phyloP scores from a whole-genome alignment of 2,797 vertebrate genomes.

The Picus viridis region DNA sequence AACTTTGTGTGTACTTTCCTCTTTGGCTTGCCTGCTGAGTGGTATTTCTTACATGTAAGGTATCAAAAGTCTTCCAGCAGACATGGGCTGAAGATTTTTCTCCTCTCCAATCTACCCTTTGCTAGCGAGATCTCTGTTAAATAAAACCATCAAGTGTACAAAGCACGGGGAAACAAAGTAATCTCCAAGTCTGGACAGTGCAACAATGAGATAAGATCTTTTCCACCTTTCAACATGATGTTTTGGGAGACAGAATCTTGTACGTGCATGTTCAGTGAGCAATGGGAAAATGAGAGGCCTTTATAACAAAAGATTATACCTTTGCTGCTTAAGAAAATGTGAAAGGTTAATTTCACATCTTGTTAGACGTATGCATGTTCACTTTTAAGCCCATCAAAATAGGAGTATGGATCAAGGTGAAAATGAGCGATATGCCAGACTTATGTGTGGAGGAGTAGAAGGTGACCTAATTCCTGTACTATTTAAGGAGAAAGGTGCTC shows the following conservation, averaged over 20 bases:
- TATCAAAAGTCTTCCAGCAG: background rate
- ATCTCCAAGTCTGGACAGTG: background rate
- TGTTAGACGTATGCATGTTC: background rate
- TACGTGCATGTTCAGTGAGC: background rate
- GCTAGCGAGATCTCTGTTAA: background rate
- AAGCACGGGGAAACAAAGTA: background rate
- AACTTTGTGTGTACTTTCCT: background rate
- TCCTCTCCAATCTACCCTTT: background rate
- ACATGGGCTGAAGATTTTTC: background rate
- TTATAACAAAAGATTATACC: background rate
- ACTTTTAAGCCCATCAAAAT: background rate
- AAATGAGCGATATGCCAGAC: background rate
- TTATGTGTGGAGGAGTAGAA: background rate
- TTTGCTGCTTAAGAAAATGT: background rate
- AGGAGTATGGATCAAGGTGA: background rate
- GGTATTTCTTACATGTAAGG: background rate
- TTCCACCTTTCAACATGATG: background rate
- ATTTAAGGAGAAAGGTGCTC: background rate
- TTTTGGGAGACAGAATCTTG: background rate
- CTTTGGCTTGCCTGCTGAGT: background rate
- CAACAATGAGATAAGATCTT: background rate
- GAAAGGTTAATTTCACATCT: background rate
- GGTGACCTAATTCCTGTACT: background rate
- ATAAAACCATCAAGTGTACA: background rate
- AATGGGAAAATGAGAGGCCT: background rate